Conservation (phyloP, 2,888 invertebrate species). For the Acheta domesticus region DNA sequence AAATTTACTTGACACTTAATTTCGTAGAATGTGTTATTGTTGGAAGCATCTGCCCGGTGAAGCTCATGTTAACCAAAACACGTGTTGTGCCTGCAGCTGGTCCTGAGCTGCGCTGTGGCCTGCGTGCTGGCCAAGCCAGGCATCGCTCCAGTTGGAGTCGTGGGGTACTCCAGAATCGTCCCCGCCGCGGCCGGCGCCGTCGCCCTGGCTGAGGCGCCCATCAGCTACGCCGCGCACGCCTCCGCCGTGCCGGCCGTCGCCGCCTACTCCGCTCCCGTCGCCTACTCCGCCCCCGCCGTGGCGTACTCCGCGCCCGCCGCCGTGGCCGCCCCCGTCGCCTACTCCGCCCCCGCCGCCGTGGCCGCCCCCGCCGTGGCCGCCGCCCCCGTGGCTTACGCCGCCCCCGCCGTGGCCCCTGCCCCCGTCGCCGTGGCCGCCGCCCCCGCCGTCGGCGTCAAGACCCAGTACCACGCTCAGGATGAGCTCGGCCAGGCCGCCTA, state of each 20-base stretch:
- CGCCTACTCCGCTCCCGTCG: conserved; percentile 24
- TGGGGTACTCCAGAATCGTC: conserved; percentile 38
- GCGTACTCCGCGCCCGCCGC: conserved; percentile 18
- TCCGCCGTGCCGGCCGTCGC: not conserved
- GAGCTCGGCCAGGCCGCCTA: conserved; percentile 42
- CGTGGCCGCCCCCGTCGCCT: conserved; percentile 26
- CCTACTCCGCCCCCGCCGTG: conserved; percentile 22
- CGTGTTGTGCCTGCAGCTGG: conserved; percentile 49
- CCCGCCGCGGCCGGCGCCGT: conserved; percentile 36
- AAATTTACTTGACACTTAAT: not conserved
- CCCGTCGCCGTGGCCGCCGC: conserved; percentile 36
- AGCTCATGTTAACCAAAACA: too few species aligned
- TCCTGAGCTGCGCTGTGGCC: conserved; percentile 54
- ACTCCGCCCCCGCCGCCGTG: conserved; percentile 24
- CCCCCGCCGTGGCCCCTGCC: conserved; percentile 30
- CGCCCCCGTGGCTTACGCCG: conserved; percentile 30
- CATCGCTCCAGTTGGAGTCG: conserved; percentile 39
- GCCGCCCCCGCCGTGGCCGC: not conserved
- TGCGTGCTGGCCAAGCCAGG: conserved; percentile 43
- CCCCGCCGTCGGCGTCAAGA: conserved; percentile 32
- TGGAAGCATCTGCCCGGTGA: too few species aligned
- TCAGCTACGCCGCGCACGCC: conserved; percentile 35
- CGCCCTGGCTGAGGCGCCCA: conserved; percentile 28
- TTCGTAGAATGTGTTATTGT: not conserved
- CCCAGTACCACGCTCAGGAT: conserved; percentile 40